These are phyloP conservation scores for Gortyna flavago DNA, from an alignment of 2,888 invertebrate genomes.

Conservation along the genomic window DNA sequence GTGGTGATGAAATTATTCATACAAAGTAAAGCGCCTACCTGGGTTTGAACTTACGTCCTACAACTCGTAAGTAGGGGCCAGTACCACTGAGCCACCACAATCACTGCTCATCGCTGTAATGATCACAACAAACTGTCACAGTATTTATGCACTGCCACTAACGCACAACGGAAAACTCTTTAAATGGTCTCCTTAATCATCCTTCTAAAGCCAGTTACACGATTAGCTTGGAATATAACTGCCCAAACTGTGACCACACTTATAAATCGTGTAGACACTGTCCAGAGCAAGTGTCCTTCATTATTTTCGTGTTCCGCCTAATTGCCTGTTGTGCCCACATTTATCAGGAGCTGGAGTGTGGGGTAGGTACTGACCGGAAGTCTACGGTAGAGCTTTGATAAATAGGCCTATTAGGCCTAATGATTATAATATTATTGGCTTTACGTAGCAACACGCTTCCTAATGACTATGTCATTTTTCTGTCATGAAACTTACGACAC, in stretches of 20 bases:
- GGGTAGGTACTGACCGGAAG: background rate
- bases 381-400: background rate
- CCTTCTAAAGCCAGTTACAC: conserved; percentile 26
- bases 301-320: conserved; percentile 79
- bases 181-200: conserved; percentile 23
- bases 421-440: background rate
- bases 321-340: conserved; percentile 77
- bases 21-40: background rate
- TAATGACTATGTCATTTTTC: background rate
- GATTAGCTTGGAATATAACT: conserved; percentile 44
- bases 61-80: background rate
- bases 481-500: background rate
- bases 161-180: conserved; percentile 24
- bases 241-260: conserved; percentile 46
- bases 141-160: conserved; percentile 1
- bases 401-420: background rate
- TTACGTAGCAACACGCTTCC: background rate
- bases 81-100: background rate
- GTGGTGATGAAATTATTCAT: background rate
- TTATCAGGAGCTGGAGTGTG: conserved; percentile 70
- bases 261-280: conserved; percentile 67
- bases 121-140: background rate
- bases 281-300: conserved; percentile 77
- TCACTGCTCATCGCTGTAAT: background rate
- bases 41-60: background rate